Conservation (phyloP, 2,888 invertebrate species). For the Salticus scenicus region DNA sequence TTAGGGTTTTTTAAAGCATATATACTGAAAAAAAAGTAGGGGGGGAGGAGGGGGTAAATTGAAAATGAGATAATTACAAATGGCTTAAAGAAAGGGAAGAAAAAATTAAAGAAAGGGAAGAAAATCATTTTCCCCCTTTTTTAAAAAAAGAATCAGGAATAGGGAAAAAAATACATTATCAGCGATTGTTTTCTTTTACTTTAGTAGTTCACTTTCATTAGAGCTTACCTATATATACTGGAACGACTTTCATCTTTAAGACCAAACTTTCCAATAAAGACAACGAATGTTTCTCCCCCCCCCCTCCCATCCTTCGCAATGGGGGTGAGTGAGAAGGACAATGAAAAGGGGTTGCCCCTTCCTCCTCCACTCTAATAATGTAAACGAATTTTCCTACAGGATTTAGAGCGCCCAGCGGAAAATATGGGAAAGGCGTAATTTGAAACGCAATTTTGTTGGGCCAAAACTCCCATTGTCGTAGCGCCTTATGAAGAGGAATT, state of each 20-base stretch:
- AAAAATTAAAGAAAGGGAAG: too few relatives aligned
- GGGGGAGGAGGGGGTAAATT: too few relatives aligned
- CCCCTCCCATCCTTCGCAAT: not conserved
- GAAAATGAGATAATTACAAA: too few relatives aligned
- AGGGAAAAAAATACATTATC: too few relatives aligned
- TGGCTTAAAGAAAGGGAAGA: too few relatives aligned
- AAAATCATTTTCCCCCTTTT: too few relatives aligned
- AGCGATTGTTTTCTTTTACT: too few relatives aligned
- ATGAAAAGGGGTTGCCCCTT: conserved; percentile 6
- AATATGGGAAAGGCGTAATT: conserved; percentile 67
- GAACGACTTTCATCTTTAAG: conserved; percentile 45
- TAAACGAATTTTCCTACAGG: conserved; percentile 66
- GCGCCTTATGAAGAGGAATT: conserved; percentile 67
- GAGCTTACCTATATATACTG: conserved; percentile 39
- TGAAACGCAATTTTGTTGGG: conserved; percentile 67
- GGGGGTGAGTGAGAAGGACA: conserved; percentile 23
- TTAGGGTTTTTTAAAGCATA: too few relatives aligned
- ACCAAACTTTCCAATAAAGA: conserved; percentile 61
- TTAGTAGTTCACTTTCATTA: conserved; percentile 53
- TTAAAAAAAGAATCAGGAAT: too few relatives aligned
- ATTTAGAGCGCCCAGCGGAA: conserved; percentile 64
- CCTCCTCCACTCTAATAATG: conserved; percentile 55
- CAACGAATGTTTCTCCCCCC: conserved; percentile 45
- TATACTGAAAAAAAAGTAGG: too few relatives aligned
- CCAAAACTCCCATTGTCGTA: conserved; percentile 60